These are phyloP conservation scores for Perognathus longimembris DNA, from an alignment of 2,113 vertebrate species.

Conservation along the genomic window DNA sequence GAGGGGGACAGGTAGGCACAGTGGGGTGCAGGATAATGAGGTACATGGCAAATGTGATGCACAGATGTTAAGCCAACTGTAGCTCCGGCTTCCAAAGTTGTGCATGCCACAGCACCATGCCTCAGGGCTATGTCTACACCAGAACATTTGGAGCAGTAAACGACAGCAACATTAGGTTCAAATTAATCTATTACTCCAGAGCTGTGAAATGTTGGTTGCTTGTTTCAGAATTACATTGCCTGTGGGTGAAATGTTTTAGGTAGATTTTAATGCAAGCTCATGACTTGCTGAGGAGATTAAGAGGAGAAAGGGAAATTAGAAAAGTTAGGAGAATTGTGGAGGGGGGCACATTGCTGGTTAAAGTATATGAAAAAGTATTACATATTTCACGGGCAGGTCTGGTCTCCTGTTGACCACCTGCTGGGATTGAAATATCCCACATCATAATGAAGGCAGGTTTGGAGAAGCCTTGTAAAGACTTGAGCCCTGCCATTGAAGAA, in stretches of 20 bases:
- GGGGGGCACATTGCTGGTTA: constrained; percentile 91
- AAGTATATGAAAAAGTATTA: constrained; percentile 90
- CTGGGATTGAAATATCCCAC: constrained; percentile 93
- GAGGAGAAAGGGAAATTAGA: constrained; percentile 93
- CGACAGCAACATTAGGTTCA: constrained; percentile 92
- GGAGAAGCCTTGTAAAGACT: constrained; percentile 93
- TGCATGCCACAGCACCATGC: constrained; percentile 89
- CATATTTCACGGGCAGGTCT: constrained; percentile 92
- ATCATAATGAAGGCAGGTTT: constrained; percentile 92
- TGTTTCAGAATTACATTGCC: constrained; percentile 93
- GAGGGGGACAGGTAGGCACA: constrained; percentile 92
- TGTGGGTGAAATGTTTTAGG: constrained; percentile 91
- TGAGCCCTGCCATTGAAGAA: constrained; percentile 87
- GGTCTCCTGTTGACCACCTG: constrained; percentile 90
- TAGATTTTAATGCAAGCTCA: constrained; percentile 94
- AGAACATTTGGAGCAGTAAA: constrained; percentile 94
- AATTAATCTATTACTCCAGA: constrained; percentile 94
- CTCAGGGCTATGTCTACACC: constrained; percentile 92
- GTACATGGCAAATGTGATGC: constrained; percentile 93
- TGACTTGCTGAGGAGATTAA: constrained; percentile 92
- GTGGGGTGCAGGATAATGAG: constrained; percentile 91
- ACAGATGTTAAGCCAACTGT: constrained; percentile 95
- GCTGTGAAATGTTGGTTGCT: constrained; percentile 93
- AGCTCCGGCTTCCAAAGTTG: constrained; percentile 89
- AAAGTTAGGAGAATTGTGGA: constrained; percentile 88